Evolutionary conservation across 2,888 invertebrate species (phyloP), one percentile per base, ranked within the genome.

Genomic region (Drosophila planitibia): DNA sequence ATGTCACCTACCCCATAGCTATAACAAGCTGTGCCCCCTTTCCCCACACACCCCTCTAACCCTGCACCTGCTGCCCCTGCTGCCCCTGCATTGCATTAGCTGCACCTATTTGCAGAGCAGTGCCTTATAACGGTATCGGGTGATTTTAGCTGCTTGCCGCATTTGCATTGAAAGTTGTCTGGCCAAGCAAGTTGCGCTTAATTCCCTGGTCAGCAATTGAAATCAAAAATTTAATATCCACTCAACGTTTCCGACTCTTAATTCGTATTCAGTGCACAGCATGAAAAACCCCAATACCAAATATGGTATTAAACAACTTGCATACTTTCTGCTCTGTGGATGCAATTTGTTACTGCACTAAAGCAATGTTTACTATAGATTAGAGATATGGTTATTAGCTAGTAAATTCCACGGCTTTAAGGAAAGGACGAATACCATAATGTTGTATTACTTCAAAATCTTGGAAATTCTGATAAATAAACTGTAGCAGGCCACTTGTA

Each of bases 141-240:
- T 70, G 64, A 65, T 44, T 30, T 57, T n/a, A 65, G 58, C 66
- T 39, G 39, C 68, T 74, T 35, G 47, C 68, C 72, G 65, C 78
- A 85, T 85, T 89, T 88, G 86, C 90, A 86, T 90, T 88, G 86
- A 86, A 86, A 90, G 86, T 79, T 81, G 82, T 81, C 64, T 47
- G 69, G 37, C 41, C 30, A 12, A 54, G 57, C 77, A 37, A 57
- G 55, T 59, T 62, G 44, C 39, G 60, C 65, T 39, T 33, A 4
- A 76, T 70, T 71, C 68, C 65, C n/a, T 61, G 55, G 37, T 28
- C 52, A 32, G 67, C 67, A 55, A 77, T 74, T 66, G 74, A 79
- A 89, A 79, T 74, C 44, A 70, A 76, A 89, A 82, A 73, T 58
- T 22, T 10, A n/a, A 41, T 37, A 19, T 33, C 14, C 35, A 39